Percentiles rank a stretch among this genome's conserved stretches.
phyloP scores from a whole-genome alignment of 2,113 vertebrate species.

The Micronycteris hirsuta region DNA sequence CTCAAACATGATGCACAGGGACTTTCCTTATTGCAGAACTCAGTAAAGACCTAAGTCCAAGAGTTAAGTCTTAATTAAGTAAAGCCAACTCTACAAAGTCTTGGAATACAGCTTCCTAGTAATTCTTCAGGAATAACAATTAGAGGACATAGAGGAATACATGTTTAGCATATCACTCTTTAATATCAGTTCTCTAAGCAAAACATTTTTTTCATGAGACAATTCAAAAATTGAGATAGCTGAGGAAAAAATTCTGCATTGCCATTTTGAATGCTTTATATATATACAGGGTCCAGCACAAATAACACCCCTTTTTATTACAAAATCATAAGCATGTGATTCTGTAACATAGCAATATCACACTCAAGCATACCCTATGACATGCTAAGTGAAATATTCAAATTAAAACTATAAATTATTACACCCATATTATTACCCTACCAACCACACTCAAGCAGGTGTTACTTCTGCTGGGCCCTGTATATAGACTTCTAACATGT shows the following conservation, averaged over 20 bases:
- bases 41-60: too few species aligned
- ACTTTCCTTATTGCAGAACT: background rate
- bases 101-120: background rate
- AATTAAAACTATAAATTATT: too few species aligned
- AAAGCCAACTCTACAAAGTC: background rate
- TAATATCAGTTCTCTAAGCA: background rate
- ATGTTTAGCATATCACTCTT: background rate
- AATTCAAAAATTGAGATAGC: background rate
- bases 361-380: too few species aligned
- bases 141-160: background rate
- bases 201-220: background rate
- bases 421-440: too few species aligned
- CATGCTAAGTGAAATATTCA: too few species aligned
- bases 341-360: too few species aligned
- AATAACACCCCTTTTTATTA: too few species aligned
- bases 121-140: background rate
- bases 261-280: background rate
- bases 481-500: background rate
- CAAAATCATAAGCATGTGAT: too few species aligned
- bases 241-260: background rate
- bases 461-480: background rate
- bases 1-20: fast-evolving
- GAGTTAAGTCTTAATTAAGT: background rate
- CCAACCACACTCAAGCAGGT: too few species aligned
- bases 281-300: too few species aligned